Conservation (phyloP, 2,888 invertebrate species). For the Hoplodrina blanda region DNA sequence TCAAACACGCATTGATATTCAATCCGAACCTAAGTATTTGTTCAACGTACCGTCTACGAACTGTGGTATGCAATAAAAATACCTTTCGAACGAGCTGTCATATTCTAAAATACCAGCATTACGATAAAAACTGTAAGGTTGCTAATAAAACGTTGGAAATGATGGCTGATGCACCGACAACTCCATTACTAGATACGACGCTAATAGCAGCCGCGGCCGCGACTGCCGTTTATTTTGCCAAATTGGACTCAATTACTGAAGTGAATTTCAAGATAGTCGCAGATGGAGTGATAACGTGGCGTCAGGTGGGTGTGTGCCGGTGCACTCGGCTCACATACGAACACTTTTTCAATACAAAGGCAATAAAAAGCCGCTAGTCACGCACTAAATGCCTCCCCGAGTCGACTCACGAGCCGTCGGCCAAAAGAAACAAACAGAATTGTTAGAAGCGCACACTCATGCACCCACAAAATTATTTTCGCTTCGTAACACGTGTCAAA, state of each 20-base stretch:
- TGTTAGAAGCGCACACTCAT: constrained; percentile 87
- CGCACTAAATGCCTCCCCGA: constrained; percentile 86
- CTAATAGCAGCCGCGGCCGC: constrained; percentile 73
- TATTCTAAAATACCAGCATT: constrained; percentile 72
- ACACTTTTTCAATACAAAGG: constrained; percentile 88
- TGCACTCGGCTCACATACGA: constrained; percentile 59
- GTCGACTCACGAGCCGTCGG: constrained; percentile 78
- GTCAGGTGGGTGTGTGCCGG: constrained; percentile 75
- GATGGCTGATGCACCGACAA: constrained; percentile 71
- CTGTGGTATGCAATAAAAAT: constrained; percentile 71
- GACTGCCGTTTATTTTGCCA: constrained; percentile 73
- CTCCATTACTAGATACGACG: constrained; percentile 78
- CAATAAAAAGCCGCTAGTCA: constrained; percentile 88
- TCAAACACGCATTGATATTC: constrained; percentile 71
- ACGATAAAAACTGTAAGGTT: constrained; percentile 71
- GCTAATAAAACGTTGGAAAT: constrained; percentile 74
- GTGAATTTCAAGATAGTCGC: constrained; percentile 71
- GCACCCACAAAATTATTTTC: constrained; percentile 89
- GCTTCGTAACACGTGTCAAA: constrained; percentile 90
- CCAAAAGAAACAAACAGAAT: constrained; percentile 89
- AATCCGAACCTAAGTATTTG: constrained; percentile 70
- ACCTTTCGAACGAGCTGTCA: constrained; percentile 72
- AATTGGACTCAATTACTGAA: constrained; percentile 82
- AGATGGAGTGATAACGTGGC: constrained; percentile 72
- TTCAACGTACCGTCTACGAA: constrained; percentile 63